Conservation (phyloP, 92 coral and sea anemone species). For the Paragorgia papillata region DNA sequence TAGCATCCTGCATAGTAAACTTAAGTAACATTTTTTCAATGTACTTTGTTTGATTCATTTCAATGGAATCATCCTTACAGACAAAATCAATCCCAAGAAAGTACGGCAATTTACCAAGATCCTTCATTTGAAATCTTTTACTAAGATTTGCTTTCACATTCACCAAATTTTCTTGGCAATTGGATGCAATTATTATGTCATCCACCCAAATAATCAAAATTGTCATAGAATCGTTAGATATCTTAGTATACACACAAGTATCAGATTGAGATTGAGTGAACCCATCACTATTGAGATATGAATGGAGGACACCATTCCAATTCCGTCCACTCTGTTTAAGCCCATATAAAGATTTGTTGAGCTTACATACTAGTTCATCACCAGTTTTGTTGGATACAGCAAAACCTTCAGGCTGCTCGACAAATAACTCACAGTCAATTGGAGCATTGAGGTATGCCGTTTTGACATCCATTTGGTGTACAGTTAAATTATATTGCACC, state of each 20-base stretch:
- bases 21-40: constrained; percentile 24
- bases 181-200: constrained; percentile 53
- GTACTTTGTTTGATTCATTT: constrained; percentile 26
- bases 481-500: too few relatives aligned
- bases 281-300: constrained; percentile 19
- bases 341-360: too few relatives aligned
- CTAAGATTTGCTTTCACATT: constrained; percentile 44
- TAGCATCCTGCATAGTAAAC: constrained; percentile 25
- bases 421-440: too few relatives aligned
- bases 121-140: constrained; percentile 59
- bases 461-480: too few relatives aligned
- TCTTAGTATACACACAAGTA: constrained; percentile 51
- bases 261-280: constrained; percentile 56
- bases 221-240: constrained; percentile 1
- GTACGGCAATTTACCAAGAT: constrained; percentile 53
- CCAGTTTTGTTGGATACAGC: too few relatives aligned
- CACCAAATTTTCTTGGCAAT: too few relatives aligned
- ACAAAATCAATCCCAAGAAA: constrained; percentile 51
- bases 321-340: too few relatives aligned
- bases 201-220: too few relatives aligned
- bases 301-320: too few relatives aligned
- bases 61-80: constrained; percentile 24
- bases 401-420: too few relatives aligned
- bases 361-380: background rate
- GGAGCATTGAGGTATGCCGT: too few relatives aligned